Conservation (phyloP, 53 echinoderm and acorn worm species). For the Echinometra lucunter region DNA sequence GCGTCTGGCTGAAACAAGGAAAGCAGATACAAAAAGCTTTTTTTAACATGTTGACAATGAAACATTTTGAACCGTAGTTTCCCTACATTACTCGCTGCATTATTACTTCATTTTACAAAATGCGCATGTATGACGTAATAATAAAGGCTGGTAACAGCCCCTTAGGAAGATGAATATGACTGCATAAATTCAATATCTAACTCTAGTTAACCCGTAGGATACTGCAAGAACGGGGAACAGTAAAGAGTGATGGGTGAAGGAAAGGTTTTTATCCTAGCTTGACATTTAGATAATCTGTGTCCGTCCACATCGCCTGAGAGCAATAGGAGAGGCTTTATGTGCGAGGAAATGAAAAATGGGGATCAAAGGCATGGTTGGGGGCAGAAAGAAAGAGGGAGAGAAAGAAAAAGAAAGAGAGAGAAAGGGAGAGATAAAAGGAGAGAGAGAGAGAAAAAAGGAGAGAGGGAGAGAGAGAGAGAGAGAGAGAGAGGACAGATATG, state of each 20-base stretch:
- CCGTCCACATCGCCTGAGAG: neutral
- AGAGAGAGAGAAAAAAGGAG: neutral
- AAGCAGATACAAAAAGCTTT: neutral
- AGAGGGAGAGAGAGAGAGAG: neutral
- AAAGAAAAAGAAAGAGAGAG: neutral
- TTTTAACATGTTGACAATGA: neutral
- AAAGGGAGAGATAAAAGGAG: neutral
- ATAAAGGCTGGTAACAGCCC: neutral
- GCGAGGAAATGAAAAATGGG: neutral
- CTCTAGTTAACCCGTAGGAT: neutral
- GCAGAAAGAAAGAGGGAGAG: neutral
- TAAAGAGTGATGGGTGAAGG: neutral
- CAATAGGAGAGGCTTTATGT: neutral
- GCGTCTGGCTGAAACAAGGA: too few species aligned
- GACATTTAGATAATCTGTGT: slow-evolving; percentile 30
- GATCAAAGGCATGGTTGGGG: neutral
- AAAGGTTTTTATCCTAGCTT: neutral
- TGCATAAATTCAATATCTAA: neutral
- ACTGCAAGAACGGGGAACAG: neutral
- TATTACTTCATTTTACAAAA: neutral
- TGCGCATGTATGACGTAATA: neutral
- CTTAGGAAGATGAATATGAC: neutral
- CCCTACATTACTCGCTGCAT: neutral
- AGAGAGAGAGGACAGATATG: neutral
- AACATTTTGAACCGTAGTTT: neutral